Evolutionary conservation across 2,113 vertebrate species (phyloP), one percentile per base, ranked within the genome.

Genomic region (Orycteropus afer): DNA sequence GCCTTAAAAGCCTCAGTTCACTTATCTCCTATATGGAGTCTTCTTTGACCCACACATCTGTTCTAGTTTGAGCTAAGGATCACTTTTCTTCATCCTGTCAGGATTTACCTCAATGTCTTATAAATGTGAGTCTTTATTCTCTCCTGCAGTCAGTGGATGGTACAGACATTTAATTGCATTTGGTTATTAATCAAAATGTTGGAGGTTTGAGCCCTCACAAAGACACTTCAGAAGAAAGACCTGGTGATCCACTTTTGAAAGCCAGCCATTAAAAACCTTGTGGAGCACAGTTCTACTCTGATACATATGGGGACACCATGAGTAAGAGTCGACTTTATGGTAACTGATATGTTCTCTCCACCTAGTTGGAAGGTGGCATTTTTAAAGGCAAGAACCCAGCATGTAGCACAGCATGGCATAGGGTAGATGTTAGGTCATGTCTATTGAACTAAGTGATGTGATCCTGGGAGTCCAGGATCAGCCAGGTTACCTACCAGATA

Each of bases 371-470:
- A 78, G 40, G 22, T 65, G 78, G 40, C 14, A 3, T 9, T 23
- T 29, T 7, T 57, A 11, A 86, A 15, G 47, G 10, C 29, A 29
- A 15, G n/a, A 23, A 25, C n/a, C 11, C 27, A 3, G 8, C 3
- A 27, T 8, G 14, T 23, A 37, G 17, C 1, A 18, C 12, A 57
- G 55, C 0, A 2, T 2, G 18, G 18, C 9, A 3, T 0, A 0
- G 22, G 1, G 15, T 9, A 10, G 15, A 7, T 47, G 17, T 25
- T 14, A 25, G 6, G 27, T 37, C n/a, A 0, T 11, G 1, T 25
- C 71, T 37, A 18, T 8, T 74, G 34, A 84, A 53, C n/a, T 47
- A 18, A 2, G 4, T 37, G 13, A 34, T 42, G 25, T 55, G 40
- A 69, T 5, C 15, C 20, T 34, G 2, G 5, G 25, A 47, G 45